Percentiles rank a stretch among this genome's conserved stretches.
These are phyloP conservation scores for Laterallus jamaicensis DNA, from an alignment of 2,113 vertebrate species.

Conservation along the genomic window DNA sequence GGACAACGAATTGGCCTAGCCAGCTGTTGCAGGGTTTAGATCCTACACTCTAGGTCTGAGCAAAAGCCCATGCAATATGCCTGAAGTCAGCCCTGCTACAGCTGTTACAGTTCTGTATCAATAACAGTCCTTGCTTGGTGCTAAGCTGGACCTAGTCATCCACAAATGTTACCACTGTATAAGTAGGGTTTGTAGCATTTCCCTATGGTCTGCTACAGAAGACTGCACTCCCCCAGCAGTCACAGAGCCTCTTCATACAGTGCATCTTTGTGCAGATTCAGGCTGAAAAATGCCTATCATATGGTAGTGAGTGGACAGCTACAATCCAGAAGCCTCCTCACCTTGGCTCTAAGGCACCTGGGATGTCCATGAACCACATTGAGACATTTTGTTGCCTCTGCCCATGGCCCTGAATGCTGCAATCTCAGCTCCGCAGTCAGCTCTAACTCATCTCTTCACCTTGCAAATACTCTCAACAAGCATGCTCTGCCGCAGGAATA, in stretches of 20 bases:
- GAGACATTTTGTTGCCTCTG: background rate
- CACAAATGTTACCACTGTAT: rapidly evolving
- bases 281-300: background rate
- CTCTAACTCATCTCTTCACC: background rate
- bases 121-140: background rate
- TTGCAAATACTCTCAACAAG: background rate
- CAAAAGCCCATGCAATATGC: background rate
- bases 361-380: rapidly evolving
- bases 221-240: background rate
- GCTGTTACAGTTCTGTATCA: background rate
- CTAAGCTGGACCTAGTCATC: background rate
- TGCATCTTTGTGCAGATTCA: rapidly evolving
- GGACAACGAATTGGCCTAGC: background rate
- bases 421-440: background rate
- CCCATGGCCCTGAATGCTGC: background rate
- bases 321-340: background rate
- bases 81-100: background rate
- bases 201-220: background rate
- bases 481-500: background rate
- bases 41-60: background rate
- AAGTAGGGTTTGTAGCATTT: background rate
- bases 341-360: background rate
- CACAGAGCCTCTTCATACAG: background rate
- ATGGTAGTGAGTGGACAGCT: background rate
- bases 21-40: background rate